Evolutionary conservation across 2,113 vertebrate genomes (phyloP), one percentile per base, ranked within the genome.

Genomic region (Arvicanthis niloticus): DNA sequence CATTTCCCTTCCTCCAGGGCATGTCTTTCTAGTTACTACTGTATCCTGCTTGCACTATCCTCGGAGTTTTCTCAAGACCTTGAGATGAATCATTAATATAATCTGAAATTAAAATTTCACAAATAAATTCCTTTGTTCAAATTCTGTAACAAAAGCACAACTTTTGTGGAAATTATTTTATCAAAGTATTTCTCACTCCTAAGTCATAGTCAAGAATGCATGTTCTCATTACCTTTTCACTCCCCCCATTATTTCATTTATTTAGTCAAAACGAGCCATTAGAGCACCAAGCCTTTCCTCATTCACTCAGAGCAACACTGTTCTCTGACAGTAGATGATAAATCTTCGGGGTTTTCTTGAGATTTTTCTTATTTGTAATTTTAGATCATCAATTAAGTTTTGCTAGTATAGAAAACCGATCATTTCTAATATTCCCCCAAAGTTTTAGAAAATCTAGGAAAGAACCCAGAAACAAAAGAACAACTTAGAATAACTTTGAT

Each of bases 11-110:
- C 96, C 96, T 93, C 91, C 62, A 92, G 73, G 95, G 92, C 89
- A 94, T 97, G 91, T 97, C 96, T 98, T 56, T 88, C 96, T 97
- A 96, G 92, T 97, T 98, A 97, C 97, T 96, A 97, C 88, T 93
- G 86, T 67, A 81, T 91, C 95, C 98, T 96, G 90, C 96, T 93
- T 98, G 89, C 81, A 88, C 96, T 93, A 95, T 72, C 87, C 96
- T 93, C 56, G 7, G 5, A n/a, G 26, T 81, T 86, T 82, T 87
- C 90, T 75, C 70, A 58, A 91, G 70, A 91, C 12, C 17, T 92
- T 92, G 65, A 78, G 67, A 60, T 67, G 45, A 92, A 7, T 48
- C 37, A 76, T 91, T 68, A 73, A 91, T 56, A 87, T 91, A 91
- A 91, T 70, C 22, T 34, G 42, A 65, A 92, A 77, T 72, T 42